phyloP scores from a whole-genome alignment of 2,888 invertebrate species.

The Epistrophe grossulariae region DNA sequence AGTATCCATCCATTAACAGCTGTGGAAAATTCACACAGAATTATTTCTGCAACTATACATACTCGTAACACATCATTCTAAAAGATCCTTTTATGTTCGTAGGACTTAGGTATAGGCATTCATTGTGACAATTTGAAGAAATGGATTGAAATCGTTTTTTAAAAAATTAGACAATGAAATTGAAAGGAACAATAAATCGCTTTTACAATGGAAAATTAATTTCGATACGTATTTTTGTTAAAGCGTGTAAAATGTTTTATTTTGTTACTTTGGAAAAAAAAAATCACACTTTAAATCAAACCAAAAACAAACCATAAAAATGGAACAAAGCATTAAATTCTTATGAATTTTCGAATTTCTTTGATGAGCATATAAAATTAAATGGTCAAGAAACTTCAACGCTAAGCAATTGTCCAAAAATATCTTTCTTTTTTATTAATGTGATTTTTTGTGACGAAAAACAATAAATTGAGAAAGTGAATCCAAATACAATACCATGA shows the following conservation, averaged over 20 bases:
- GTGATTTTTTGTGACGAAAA: too few species aligned
- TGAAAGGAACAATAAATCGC: not conserved
- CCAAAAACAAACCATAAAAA: not conserved
- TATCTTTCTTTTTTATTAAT: too few species aligned
- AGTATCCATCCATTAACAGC: conserved; percentile 20
- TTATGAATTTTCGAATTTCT: not conserved
- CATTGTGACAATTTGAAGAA: conserved; percentile 6
- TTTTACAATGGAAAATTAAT: not conserved
- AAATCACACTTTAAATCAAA: not conserved
- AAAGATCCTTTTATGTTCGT: conserved; percentile 2
- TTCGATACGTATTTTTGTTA: conserved; percentile 1
- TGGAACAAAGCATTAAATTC: not conserved
- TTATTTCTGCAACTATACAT: conserved; percentile 1
- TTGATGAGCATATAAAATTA: too few species aligned
- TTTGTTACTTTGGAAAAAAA: not conserved
- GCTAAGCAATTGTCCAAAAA: too few species aligned
- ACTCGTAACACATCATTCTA: not conserved
- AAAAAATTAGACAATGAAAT: not conserved
- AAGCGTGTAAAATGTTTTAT: not conserved
- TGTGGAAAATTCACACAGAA: conserved; percentile 29
- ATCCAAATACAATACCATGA: too few species aligned
- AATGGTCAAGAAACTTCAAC: too few species aligned
- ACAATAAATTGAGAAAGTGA: too few species aligned
- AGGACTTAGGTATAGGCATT: not conserved
- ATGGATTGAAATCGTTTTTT: not conserved